These are phyloP conservation scores for Coluber constrictor DNA, from an alignment of 2,797 vertebrate species.

Conservation along the genomic window DNA sequence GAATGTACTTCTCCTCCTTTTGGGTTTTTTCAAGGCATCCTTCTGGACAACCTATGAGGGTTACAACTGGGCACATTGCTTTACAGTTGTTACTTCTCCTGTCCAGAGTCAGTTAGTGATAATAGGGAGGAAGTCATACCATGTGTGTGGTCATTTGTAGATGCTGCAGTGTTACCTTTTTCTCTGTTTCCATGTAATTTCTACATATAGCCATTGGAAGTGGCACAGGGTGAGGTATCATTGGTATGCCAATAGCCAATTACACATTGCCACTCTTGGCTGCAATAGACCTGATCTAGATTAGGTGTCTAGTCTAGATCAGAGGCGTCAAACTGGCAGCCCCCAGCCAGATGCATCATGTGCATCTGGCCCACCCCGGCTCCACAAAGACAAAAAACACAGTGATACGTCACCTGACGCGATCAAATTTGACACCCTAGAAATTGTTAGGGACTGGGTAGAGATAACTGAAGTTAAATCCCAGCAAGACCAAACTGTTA, in stretches of 20 bases:
- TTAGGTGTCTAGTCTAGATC: neutral
- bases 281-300: neutral
- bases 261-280: neutral
- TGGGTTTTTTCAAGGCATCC: neutral
- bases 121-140: neutral
- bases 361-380: too few species aligned
- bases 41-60: neutral
- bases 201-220: neutral
- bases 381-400: too few species aligned
- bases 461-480: neutral
- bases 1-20: neutral
- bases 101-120: neutral
- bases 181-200: neutral
- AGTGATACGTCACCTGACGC: too few species aligned
- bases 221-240: neutral
- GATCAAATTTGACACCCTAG: neutral
- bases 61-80: too few species aligned
- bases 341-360: too few species aligned
- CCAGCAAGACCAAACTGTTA: neutral
- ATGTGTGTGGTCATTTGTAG: neutral
- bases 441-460: neutral
- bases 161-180: neutral
- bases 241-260: neutral
- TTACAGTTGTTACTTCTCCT: too few species aligned
- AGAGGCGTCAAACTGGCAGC: too few species aligned